Evolutionary conservation across 2,113 vertebrate genomes (phyloP), one percentile per base, ranked within the genome.

Genomic region (Machaerirhynchus nigripectus): DNA sequence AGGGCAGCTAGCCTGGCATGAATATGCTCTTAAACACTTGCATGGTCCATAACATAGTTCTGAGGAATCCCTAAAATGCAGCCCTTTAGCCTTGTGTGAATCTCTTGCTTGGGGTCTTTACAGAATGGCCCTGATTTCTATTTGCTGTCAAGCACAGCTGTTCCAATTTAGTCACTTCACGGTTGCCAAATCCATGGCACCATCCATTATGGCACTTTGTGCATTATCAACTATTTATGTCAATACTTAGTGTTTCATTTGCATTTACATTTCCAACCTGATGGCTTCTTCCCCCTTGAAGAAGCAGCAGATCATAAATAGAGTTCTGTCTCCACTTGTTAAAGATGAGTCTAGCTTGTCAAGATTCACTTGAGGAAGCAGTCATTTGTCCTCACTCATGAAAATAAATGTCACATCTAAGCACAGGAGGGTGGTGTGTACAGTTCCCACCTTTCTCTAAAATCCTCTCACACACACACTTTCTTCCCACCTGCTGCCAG

Each of bases 181-280:
- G 93, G 74, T 91, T 56, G 55, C 89, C 87, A 91, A 96, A 95
- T 91, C 95, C 89, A 57, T 28, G 65, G 81, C 57, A 52, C 64
- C 64, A 95, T 94, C 95, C 89, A 96, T 96, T 83, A 94, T 24
- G 60, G 70, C 89, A 91, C 81, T 96, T 91, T 49, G 93, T 87
- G 94, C 93, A 83, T 79, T 94, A 95, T 91, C 96, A 97, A 95
- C 96, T 96, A 97, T 93, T 97, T 97, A 97, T 96, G 92, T 89
- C 94, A 96, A 96, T 94, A 96, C 84, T 95, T 85, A 96, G 70
- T 4, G 84, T 93, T 92, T 93, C 91, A 95, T 96, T 94, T 94
- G 93, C 96, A 96, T 97, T 95, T 92, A 85, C 87, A 93, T 93
- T 91, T 93, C 64, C 93, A 94, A 84, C 88, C 82, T 94, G 92